Base-by-base conservation (phyloP, 2,888 invertebrate species). In the Calameuta idolon region DNA sequence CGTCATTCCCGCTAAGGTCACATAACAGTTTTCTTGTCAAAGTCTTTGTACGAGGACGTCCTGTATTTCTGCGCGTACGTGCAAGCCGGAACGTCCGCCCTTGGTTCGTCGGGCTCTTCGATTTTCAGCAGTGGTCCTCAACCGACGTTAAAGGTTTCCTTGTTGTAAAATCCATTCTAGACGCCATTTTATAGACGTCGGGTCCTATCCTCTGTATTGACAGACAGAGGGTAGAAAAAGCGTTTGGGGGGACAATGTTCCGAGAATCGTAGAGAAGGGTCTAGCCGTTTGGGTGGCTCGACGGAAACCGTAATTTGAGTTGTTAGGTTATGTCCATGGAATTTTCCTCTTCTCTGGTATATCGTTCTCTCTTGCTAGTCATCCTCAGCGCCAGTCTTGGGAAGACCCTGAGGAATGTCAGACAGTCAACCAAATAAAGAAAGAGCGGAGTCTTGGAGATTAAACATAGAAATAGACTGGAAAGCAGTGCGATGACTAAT, bases 121-220 rank as follows among this genome's bases (percentile, higher is more conserved):
- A 71, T 71, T 71, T 71, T 71, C 34, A 34, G 31, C 71, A 71
- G 71, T 30, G 71, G 30, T 11, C 23, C 71, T 71, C 71, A 71
- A 33, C 71, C 71, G 71, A 9, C 71, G 9, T 31, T 31, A 71
- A 34, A 33, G 34, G 5, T 71, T 30, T 30, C 15, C 71, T 71
- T 4, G 30, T 12, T 15, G 23, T 55, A 55, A 23, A 55, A 23
- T 55, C 5, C 55, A 55, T 55, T 55, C 2, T 23, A 9, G 55
- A 55, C 55, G 55, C 55, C 55, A 55, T 55, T 55, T 55, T 55
- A 23, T 55, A 55, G 2, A 9, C 9, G 55, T 23, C 55, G 23
- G 9, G 55, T 2, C 9, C 55, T 15, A 55, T 55, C 23, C 55
- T 55, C 55, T 55, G 55, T 55, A 55, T 9, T 55, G 23, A 55